phyloP scores from a whole-genome alignment of 2,113 vertebrate species.

The Crypturellus undulatus region DNA sequence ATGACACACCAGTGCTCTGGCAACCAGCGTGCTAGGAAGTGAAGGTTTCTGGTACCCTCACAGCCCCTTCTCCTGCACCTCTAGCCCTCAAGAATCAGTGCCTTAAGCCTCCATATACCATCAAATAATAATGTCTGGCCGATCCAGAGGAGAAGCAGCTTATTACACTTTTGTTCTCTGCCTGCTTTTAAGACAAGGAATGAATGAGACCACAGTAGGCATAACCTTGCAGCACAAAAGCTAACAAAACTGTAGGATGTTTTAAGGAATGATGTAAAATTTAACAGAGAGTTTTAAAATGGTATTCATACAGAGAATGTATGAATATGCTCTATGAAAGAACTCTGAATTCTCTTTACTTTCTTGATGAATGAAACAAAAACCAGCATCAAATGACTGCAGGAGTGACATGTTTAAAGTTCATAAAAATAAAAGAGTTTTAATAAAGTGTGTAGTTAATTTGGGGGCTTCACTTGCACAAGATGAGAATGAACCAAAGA shows the following conservation, averaged over 20 bases:
- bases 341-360: neutral
- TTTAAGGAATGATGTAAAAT: constrained; percentile 19
- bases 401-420: neutral
- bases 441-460: neutral
- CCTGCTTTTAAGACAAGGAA: constrained; percentile 43
- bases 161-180: constrained; percentile 54
- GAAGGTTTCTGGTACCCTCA: neutral
- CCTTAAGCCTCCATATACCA: neutral
- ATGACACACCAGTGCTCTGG: neutral
- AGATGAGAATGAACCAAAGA: neutral
- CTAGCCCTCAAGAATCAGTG: neutral
- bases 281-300: neutral
- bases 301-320: neutral
- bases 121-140: neutral
- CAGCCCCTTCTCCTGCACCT: constrained; percentile 11
- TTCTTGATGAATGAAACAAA: neutral
- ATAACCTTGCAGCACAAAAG: neutral
- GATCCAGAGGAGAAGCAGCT: constrained; percentile 45
- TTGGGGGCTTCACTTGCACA: neutral
- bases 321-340: too few species aligned
- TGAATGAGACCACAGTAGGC: constrained; percentile 41
- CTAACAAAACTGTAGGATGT: constrained; percentile 8
- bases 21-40: neutral
- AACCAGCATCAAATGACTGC: neutral
- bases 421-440: neutral